Base-by-base conservation (phyloP, 2,113 vertebrate genomes). In the Microtus pennsylvanicus region DNA sequence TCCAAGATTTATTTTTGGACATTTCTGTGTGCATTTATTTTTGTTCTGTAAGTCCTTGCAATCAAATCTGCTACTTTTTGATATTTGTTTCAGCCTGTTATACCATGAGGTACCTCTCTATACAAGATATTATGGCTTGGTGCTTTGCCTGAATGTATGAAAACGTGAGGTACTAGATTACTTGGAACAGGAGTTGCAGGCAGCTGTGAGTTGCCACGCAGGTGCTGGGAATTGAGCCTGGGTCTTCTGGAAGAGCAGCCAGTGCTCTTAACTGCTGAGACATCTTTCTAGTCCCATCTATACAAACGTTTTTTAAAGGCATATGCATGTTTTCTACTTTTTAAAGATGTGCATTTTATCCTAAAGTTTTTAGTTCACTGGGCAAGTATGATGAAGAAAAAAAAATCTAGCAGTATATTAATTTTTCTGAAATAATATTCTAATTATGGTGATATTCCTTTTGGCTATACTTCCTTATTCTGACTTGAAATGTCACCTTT, bases 371-470 rank as follows among this genome's bases (percentile, higher is more conserved):
- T 63, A 87, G 38, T 47, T 91, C 35, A 77, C 65, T 90, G 83
- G 63, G 30, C 38, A 93, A 75, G 50, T 26, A 77, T 24, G 22
- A 52, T 89, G 19, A 87, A 91, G 42, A 75, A 55, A 77, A 81
- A 50, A 83, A 47, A 58, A 65, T 17, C 3, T 42, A 61, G 28
- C 8, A 52, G 55, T 63, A 47, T 1, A 10, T 89, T 78, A 87
- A 74, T 50, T 92, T 94, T 91, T 77, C 55, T 94, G 22, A 86
- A 93, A 81, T 89, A 92, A 75, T 76, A 93, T 75, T 70, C 30
- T 19, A 91, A 89, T 89, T 89, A 89, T 74, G 1, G 38, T 52
- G 45, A 76, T 19, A 70, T 85, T 5, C 1, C 91, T 72, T 91
- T 74, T 10, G 65, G 14, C 42, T 90, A 83, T 65, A 87, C 5